These are phyloP conservation scores for Oncopeltus fasciatus DNA, from an alignment of 1,140 invertebrate species.

Conservation along the genomic window DNA sequence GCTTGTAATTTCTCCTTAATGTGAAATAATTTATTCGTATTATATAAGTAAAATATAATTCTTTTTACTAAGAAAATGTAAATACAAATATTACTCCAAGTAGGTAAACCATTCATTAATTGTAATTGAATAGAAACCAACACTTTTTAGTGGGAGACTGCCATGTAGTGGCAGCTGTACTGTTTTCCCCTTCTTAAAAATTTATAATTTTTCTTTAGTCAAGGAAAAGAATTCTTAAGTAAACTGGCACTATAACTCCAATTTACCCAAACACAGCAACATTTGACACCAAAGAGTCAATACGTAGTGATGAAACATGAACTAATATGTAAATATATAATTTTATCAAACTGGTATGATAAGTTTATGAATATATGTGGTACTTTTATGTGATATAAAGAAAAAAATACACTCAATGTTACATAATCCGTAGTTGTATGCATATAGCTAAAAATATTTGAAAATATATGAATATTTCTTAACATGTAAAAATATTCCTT, in stretches of 20 bases:
- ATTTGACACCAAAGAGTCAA: constrained; percentile 6
- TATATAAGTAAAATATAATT: not conserved
- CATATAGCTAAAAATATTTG: not conserved
- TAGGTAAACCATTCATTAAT: too few species aligned
- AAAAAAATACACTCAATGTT: not conserved
- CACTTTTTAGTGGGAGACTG: too few species aligned
- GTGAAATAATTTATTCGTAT: too few species aligned
- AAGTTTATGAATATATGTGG: constrained; percentile 1
- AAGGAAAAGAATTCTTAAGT: not conserved
- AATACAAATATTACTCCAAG: not conserved
- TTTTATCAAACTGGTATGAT: not conserved
- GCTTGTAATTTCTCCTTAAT: too few species aligned
- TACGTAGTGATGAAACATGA: not conserved
- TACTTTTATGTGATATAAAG: constrained; percentile 10
- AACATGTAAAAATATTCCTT: not conserved
- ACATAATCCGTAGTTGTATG: not conserved
- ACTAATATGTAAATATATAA: not conserved
- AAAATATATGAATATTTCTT: not conserved
- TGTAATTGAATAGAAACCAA: too few species aligned
- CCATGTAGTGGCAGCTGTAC: too few species aligned
- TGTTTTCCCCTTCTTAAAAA: too few species aligned
- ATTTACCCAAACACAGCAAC: constrained; percentile 4
- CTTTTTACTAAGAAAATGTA: not conserved
- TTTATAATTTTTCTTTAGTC: not conserved
- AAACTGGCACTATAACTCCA: constrained; percentile 3